Conservation (phyloP, 2,888 invertebrate species). For the Anorthoa munda region DNA sequence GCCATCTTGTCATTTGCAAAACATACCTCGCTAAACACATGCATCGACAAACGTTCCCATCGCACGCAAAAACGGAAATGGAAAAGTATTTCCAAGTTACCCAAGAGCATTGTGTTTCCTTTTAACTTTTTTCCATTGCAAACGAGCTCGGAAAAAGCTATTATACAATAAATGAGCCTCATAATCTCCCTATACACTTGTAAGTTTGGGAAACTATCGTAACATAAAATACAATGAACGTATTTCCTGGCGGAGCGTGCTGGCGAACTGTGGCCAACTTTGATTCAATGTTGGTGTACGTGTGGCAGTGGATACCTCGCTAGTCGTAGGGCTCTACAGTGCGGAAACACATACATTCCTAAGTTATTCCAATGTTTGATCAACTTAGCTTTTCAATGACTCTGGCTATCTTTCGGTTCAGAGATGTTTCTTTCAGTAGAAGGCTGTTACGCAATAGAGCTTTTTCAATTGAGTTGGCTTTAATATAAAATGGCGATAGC, state of each 20-base stretch:
- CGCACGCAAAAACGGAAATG: slow-evolving; percentile 56
- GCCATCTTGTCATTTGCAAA: slow-evolving; percentile 74
- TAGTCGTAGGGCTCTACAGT: slow-evolving; percentile 29
- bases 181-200: slow-evolving; percentile 63
- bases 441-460: neutral
- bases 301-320: slow-evolving; percentile 26
- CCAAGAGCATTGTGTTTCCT: slow-evolving; percentile 58
- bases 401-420: slow-evolving; percentile 1
- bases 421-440: neutral
- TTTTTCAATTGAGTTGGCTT: neutral
- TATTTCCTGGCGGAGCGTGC: slow-evolving; percentile 54
- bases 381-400: slow-evolving; percentile 12
- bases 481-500: slow-evolving; percentile 1
- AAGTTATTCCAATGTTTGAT: slow-evolving; percentile 32
- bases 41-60: slow-evolving; percentile 59
- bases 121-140: slow-evolving; percentile 39
- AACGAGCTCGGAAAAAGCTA: slow-evolving; percentile 55
- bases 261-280: slow-evolving; percentile 53
- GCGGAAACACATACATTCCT: slow-evolving; percentile 31
- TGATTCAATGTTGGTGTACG: slow-evolving; percentile 59
- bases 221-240: slow-evolving; percentile 63
- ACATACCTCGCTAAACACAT: slow-evolving; percentile 73
- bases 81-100: slow-evolving; percentile 66
- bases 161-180: slow-evolving; percentile 61
- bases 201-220: slow-evolving; percentile 60